Evolutionary conservation across 2,888 invertebrate species (phyloP).

Genomic region (Eupithecia exiguata): DNA sequence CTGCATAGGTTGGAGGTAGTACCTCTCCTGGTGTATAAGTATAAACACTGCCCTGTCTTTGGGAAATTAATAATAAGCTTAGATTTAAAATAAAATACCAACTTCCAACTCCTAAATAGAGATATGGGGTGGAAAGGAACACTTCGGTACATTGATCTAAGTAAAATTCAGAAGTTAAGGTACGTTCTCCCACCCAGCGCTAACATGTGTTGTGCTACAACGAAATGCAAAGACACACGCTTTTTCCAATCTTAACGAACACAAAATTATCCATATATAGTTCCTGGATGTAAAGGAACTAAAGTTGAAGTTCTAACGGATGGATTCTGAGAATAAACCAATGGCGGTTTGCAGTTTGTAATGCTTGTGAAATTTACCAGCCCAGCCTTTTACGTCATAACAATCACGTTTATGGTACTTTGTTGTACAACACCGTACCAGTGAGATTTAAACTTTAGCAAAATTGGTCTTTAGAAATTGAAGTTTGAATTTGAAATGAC

Average conservation of each 20-base stretch:
- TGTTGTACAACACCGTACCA: conserved; percentile 22
- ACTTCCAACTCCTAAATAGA: too few species aligned
- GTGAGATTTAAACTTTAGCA: background rate
- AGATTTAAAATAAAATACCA: background rate
- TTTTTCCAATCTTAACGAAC: too few species aligned
- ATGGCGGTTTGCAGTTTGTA: conserved; percentile 15
- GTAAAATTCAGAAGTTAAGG: too few species aligned
- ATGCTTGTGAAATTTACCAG: conserved; percentile 30
- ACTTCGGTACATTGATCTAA: too few species aligned
- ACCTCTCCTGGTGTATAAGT: conserved; percentile 12
- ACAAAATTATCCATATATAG: too few species aligned
- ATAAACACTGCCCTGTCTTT: conserved; percentile 17
- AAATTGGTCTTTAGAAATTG: background rate
- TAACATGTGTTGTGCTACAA: too few species aligned
- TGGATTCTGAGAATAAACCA: conserved; percentile 35
- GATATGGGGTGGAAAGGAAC: too few species aligned
- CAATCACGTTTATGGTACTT: conserved; percentile 26
- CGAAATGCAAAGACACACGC: too few species aligned
- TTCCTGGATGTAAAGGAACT: background rate
- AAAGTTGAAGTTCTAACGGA: conserved; percentile 22
- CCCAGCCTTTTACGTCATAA: conserved; percentile 10
- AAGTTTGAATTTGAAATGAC: background rate
- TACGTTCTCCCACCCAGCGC: too few species aligned
- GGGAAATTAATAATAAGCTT: conserved; percentile 16
- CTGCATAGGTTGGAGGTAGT: conserved; percentile 12